Base-by-base conservation (phyloP, 2,888 invertebrate species). In the Desoria tigrina region DNA sequence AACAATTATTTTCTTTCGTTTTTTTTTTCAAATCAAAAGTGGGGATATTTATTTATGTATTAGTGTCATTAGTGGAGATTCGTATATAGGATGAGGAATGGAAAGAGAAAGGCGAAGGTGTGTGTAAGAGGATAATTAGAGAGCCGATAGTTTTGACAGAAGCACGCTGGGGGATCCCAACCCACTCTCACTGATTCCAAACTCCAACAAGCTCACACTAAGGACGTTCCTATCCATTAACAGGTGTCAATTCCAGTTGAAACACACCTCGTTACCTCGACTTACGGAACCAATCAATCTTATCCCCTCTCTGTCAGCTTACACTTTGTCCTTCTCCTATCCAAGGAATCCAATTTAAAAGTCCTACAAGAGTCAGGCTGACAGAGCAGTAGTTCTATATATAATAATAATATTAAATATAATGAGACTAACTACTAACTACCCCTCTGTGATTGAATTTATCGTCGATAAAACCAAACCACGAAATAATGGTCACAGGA, bases 221-320 rank as follows among this genome's bases (percentile, higher is more conserved):
- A 7, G 6, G 23, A 11, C 21, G 4, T 23, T 51, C 3, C 6
- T 4, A 51, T 23, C 51, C 42, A 42, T 66, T 66, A 65, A 62
- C 68, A 68, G 65, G 65, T 68, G 65, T 68, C 68, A 62, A 65
- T 51, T 61, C 39, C 49, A 54, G 27, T 65, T 63, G 42, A 67
- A 39, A 51, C 42, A 32, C 56, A n/a, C 55, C 62, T 68, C 65
- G 68, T 68, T 65, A 69, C 54, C 60, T 59, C 23, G 32, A 49
- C 49, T 65, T 53, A 21, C 28, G 57, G 54, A 63, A 32, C 59
- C 59, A 57, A 66, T 69, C 63, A 63, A 66, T 69, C 69, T 69
- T 61, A 49, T 39, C 39, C 16, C 61, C 32, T 28, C 14, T 28
- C 58, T 66, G 63, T 62, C 66, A 66, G 42, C 59, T 45, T 21